phyloP scores from a whole-genome alignment of 2,888 invertebrate genomes.

The Ophioninae sp. region DNA sequence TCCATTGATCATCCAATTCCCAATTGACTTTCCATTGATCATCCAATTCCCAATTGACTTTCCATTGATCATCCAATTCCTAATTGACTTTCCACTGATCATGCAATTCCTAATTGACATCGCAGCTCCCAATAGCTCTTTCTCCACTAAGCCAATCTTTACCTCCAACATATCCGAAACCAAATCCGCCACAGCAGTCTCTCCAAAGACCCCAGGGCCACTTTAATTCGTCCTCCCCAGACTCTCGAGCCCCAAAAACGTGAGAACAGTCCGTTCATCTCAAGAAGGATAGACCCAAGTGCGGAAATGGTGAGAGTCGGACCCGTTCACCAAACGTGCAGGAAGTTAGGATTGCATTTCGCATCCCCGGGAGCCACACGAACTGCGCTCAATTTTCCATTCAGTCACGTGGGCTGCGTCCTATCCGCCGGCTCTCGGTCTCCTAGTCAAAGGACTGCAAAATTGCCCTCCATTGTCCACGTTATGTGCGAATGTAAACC shows the following conservation, averaged over 20 bases:
- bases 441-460: conserved; percentile 1
- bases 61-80: no score
- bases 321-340: conserved; percentile 13
- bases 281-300: background rate
- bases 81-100: no score
- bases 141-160: no score
- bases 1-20: no score
- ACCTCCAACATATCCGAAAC: no score
- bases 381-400: conserved; percentile 31
- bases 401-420: conserved; percentile 2
- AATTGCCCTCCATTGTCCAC: conserved; percentile 19
- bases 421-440: conserved; percentile 12
- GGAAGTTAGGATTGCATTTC: conserved; percentile 47
- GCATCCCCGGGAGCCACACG: conserved; percentile 27
- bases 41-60: no score
- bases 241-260: conserved; percentile 18
- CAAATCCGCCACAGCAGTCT: no score
- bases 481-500: conserved; percentile 26
- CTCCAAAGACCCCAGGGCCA: background rate
- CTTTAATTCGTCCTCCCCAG: conserved; percentile 39
- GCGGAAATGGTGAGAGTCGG: conserved; percentile 16
- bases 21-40: no score
- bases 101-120: no score
- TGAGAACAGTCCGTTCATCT: conserved; percentile 11
- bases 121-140: no score